These are phyloP conservation scores for Forpus xanthops DNA, from an alignment of 2,797 vertebrate species.

Conservation along the genomic window DNA sequence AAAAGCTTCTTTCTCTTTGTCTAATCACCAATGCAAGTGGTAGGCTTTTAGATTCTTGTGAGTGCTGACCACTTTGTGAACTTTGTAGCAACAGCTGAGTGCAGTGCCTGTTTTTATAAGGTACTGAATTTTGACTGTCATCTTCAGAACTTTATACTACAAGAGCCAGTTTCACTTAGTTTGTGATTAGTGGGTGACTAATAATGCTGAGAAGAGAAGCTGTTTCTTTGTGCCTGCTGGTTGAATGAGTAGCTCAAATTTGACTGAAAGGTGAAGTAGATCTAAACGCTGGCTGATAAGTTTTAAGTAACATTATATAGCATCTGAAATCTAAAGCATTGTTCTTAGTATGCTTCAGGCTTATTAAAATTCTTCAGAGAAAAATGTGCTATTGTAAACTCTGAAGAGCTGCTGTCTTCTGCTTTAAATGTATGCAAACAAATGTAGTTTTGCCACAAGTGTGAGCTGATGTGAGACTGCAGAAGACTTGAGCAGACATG, in stretches of 20 bases:
- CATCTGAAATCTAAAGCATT: neutral
- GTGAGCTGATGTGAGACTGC: neutral
- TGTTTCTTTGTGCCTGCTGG: neutral
- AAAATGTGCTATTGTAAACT: neutral
- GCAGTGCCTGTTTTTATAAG: neutral
- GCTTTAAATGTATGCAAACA: neutral
- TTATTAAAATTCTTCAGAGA: neutral
- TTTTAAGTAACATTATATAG: neutral
- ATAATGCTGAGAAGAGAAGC: neutral
- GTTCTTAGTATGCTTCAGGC: neutral
- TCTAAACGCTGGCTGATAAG: neutral
- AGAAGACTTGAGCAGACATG: fast-evolving
- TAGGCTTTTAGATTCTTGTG: neutral
- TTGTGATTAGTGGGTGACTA: fast-evolving
- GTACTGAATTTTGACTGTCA: neutral
- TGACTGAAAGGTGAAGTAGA: neutral
- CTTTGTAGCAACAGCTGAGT: neutral
- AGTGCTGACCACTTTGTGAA: neutral
- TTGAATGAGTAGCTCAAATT: neutral
- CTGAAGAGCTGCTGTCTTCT: neutral
- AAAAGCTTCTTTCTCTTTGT: neutral
- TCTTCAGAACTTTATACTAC: neutral
- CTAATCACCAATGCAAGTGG: neutral
- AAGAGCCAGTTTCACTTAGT: neutral
- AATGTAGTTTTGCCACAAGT: neutral